These are phyloP conservation scores for Lophotis ruficrista DNA, from an alignment of 2,113 vertebrate species.

Conservation along the genomic window DNA sequence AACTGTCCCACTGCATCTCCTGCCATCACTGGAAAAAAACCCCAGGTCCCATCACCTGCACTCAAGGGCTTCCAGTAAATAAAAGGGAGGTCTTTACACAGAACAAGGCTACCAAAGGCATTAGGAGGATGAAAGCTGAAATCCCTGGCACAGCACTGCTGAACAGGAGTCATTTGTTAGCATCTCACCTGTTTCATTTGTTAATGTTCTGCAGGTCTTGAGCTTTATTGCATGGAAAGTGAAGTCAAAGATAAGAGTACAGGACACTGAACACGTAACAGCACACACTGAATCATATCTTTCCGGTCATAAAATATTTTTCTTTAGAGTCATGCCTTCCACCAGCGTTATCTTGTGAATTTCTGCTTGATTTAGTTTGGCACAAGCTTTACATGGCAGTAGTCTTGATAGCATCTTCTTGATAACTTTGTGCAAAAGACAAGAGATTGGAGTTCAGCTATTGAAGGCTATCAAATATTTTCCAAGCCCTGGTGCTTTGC, in stretches of 20 bases:
- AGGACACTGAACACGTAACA: not conserved
- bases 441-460: not conserved
- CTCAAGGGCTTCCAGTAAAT: not conserved
- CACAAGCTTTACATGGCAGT: accelerated
- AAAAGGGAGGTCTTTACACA: not conserved
- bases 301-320: not conserved
- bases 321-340: not conserved
- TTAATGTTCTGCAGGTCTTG: not conserved
- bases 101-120: not conserved
- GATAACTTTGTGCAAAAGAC: not conserved
- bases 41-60: not conserved
- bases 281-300: not conserved
- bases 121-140: not conserved
- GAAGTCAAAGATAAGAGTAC: not conserved
- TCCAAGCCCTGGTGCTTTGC: not conserved
- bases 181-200: not conserved
- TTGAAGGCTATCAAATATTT: not conserved
- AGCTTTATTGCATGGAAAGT: not conserved
- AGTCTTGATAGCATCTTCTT: not conserved
- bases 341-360: not conserved
- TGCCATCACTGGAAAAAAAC: not conserved
- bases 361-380: not conserved
- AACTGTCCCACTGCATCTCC: not conserved
- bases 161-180: not conserved
- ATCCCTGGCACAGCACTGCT: not conserved